Evolutionary conservation across 2,888 invertebrate genomes (phyloP).

Genomic region (Amiota communis): DNA sequence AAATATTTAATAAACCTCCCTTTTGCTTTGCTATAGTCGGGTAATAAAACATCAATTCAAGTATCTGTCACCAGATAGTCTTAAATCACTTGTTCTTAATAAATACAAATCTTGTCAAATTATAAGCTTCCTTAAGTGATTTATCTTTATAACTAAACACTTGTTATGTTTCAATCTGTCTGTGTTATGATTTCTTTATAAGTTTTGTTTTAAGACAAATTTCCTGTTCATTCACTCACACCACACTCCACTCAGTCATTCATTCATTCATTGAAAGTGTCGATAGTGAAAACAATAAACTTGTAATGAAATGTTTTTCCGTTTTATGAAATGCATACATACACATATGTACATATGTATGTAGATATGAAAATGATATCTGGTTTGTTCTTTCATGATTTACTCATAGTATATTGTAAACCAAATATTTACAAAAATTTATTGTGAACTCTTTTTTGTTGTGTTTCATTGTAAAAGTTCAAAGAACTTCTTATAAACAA

Average conservation of each 20-base stretch:
- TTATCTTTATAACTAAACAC: background rate
- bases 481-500: conserved; percentile 11
- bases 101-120: background rate
- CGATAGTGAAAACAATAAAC: background rate
- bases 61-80: no score
- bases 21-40: no score
- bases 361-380: no score
- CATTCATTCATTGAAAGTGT: background rate
- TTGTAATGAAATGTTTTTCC: background rate
- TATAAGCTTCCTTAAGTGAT: conserved; percentile 5
- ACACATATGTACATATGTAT: background rate
- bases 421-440: conserved; percentile 6
- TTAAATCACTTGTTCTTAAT: background rate
- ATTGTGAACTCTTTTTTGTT: background rate
- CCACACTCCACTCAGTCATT: background rate
- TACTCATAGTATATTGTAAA: background rate
- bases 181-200: background rate
- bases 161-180: background rate
- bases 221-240: background rate
- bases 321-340: background rate
- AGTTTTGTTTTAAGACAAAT: conserved; percentile 6
- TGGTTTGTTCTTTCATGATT: no score
- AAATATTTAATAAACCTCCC: no score
- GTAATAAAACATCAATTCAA: no score
- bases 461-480: background rate